Evolutionary conservation across 2,113 vertebrate species (phyloP).

Genomic region (Sylvilagus bachmani): DNA sequence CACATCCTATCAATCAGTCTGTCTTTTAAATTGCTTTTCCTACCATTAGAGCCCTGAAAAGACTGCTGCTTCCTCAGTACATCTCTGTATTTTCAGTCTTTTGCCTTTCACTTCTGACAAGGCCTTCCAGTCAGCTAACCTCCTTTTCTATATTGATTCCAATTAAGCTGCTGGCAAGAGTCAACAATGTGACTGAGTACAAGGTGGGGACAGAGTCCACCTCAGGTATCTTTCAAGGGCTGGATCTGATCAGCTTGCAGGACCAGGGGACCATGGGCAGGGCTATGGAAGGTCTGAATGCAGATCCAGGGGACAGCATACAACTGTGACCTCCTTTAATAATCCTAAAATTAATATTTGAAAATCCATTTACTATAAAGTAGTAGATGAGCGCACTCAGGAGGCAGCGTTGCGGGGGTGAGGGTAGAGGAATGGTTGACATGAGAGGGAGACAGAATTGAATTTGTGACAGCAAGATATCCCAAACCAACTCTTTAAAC

Average conservation of each 20-base stretch:
- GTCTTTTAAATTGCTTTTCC: slow-evolving; percentile 51
- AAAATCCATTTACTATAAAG: not conserved
- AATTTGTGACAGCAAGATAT: not conserved
- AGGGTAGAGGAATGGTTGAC: too few relatives aligned
- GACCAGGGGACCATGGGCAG: too few relatives aligned
- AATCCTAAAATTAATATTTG: slow-evolving; percentile 9
- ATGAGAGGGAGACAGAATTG: not conserved
- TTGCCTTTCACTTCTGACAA: slow-evolving; percentile 38
- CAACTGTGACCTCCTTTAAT: not conserved
- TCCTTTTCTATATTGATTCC: slow-evolving; percentile 54
- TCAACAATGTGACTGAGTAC: not conserved
- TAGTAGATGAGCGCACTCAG: not conserved
- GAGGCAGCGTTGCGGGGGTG: not conserved
- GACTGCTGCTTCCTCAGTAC: not conserved
- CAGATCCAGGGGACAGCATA: not conserved
- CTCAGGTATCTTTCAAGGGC: not conserved
- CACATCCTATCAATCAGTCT: not conserved
- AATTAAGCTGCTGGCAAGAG: not conserved
- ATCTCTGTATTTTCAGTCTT: not conserved
- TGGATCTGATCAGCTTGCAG: not conserved
- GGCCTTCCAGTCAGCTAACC: slow-evolving; percentile 33
- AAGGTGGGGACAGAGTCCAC: not conserved
- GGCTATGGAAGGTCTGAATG: not conserved
- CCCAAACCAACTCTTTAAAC: not conserved
- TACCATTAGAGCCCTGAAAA: not conserved